Evolutionary conservation across 2,888 invertebrate species (phyloP).

Genomic region (Tetragnatha montana): DNA sequence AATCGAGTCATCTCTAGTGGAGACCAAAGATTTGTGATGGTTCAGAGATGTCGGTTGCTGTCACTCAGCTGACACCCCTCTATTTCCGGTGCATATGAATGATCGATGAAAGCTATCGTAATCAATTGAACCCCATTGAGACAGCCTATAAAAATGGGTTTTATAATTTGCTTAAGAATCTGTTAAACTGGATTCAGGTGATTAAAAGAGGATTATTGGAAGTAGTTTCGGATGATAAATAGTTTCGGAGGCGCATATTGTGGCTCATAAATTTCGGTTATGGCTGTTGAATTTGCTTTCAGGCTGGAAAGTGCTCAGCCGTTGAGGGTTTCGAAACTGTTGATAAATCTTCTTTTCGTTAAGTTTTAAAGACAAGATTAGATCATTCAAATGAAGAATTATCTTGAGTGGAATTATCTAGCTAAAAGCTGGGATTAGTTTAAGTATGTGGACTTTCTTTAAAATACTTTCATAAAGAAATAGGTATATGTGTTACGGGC

Average conservation of each 20-base stretch:
- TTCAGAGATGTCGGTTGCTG: background rate
- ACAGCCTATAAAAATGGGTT: background rate
- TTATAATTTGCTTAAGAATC: background rate
- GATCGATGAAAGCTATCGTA: background rate
- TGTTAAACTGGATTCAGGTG: background rate
- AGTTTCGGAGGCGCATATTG: background rate
- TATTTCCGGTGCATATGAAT: background rate
- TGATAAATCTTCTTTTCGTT: too few species aligned
- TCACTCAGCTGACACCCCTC: background rate
- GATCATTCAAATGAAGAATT: too few species aligned
- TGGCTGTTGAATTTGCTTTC: too few species aligned
- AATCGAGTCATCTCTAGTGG: background rate
- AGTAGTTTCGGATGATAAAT: background rate
- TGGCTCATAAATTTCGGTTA: too few species aligned
- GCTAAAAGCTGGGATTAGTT: too few species aligned
- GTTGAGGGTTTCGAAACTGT: too few species aligned
- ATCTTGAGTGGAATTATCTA: too few species aligned
- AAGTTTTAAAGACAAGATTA: too few species aligned
- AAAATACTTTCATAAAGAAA: too few species aligned
- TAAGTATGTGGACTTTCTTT: too few species aligned
- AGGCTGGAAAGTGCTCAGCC: too few species aligned
- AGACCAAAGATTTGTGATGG: background rate
- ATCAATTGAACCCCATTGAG: background rate
- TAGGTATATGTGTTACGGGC: too few species aligned
- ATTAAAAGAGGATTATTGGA: background rate